A percentile compares a stretch with the other conserved stretches of the same genome.
phyloP scores from a whole-genome alignment of 2,113 vertebrate genomes.

The Centropus bengalensis region DNA sequence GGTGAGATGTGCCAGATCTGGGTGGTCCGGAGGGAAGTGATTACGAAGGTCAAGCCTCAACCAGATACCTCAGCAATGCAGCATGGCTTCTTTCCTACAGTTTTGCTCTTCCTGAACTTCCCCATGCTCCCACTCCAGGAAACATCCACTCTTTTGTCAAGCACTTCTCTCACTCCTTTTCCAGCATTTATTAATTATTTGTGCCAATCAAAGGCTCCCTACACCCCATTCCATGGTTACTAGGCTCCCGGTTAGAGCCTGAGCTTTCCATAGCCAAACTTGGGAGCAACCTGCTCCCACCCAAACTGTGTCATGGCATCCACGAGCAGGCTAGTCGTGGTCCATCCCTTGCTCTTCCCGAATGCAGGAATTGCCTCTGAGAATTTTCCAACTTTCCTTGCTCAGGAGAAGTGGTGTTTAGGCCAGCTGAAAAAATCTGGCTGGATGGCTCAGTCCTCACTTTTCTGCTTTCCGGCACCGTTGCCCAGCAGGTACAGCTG shows the following conservation, averaged over 20 bases:
- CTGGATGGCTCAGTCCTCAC: background rate
- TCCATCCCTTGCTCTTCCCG: background rate
- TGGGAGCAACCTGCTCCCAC: background rate
- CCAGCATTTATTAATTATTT: background rate
- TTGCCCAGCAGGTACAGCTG: background rate
- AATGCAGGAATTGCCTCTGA: background rate
- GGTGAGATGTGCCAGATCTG: background rate
- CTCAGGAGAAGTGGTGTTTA: background rate
- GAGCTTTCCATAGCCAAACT: background rate
- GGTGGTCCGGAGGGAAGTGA: background rate
- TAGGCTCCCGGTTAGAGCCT: background rate
- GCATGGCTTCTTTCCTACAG: background rate
- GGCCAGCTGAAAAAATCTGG: background rate
- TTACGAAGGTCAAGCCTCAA: background rate
- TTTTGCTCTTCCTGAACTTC: background rate
- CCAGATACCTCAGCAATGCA: rapidly evolving
- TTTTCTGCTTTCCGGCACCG: background rate
- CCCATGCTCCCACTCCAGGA: background rate
- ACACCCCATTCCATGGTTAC: background rate
- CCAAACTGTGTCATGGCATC: background rate
- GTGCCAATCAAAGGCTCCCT: background rate
- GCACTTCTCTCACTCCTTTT: background rate
- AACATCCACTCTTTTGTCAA: background rate
- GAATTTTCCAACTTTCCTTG: background rate
- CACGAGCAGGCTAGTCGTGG: rapidly evolving